These are phyloP conservation scores for Bicyclus anynana DNA, from an alignment of 1,140 invertebrate species.

Conservation along the genomic window DNA sequence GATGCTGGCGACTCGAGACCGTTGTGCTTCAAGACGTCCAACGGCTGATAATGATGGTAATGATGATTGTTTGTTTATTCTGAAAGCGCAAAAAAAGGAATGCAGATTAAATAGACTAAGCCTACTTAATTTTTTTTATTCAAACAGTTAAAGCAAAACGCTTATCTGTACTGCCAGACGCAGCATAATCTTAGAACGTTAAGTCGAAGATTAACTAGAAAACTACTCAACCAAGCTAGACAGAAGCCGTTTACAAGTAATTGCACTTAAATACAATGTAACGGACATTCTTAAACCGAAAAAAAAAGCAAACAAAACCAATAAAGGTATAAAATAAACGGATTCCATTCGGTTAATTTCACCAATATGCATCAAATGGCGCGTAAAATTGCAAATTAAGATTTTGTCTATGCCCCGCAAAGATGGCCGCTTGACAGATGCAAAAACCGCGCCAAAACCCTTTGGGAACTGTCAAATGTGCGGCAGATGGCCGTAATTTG, in stretches of 20 bases:
- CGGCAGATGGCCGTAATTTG: conserved; percentile 63
- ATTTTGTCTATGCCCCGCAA: conserved; percentile 52
- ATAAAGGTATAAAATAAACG: conserved; percentile 39
- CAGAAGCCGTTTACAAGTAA: background rate
- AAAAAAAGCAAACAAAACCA: background rate
- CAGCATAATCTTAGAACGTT: too few species aligned
- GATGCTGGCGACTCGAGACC: too few species aligned
- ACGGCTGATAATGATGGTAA: too few species aligned
- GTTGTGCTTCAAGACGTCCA: too few species aligned
- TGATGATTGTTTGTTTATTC: too few species aligned
- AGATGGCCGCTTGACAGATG: conserved; percentile 60
- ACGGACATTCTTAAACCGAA: background rate
- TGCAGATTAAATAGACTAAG: too few species aligned
- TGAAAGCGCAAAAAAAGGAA: too few species aligned
- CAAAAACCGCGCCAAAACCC: conserved; percentile 59
- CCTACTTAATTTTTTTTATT: too few species aligned
- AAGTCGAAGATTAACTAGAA: background rate
- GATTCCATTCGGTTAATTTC: conserved; percentile 58
- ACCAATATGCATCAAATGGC: conserved; percentile 58
- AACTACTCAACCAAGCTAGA: background rate
- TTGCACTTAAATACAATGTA: background rate
- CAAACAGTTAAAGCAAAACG: too few species aligned
- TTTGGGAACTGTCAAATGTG: conserved; percentile 59
- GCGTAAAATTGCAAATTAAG: conserved; percentile 67
- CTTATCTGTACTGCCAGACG: too few species aligned